Evolutionary conservation across 2,888 invertebrate genomes (phyloP), one percentile per base, ranked within the genome.

Genomic region (Amphipyra berbera): DNA sequence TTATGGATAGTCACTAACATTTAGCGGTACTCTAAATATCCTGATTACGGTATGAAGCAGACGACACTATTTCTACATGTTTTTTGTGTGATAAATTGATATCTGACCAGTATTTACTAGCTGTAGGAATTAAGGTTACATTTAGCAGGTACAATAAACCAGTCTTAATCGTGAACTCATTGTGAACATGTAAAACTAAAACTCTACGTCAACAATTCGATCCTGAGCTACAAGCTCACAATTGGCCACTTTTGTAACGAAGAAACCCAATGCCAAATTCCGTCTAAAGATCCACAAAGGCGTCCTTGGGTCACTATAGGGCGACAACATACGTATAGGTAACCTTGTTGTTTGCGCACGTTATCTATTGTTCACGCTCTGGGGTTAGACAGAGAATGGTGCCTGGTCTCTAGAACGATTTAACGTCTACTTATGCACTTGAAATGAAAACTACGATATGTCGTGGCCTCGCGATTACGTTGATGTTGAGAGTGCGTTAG

Each of bases 281-380:
- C 15, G 21, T 52, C n/a, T 30, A 8, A 27, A 52, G 15, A 13
- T 45, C 13, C 37, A 47, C 27, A 13, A 44, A 12, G 13, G 12
- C 7, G 52, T 53, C 74, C 74, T 73, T 73, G 52, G 44, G 52
- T 52, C 15, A 21, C 38, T 15, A 15, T 42, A 56, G 61, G 49
- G 38, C 40, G 41, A 37, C 54, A 45, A 21, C 44, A 38, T 10
- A 52, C 49, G 27, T 13, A 41, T 40, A n/a, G n/a, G n/a, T n/a
- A 62, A 57, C 68, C 61, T 70, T 61, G 68, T 53, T 56, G 38
- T 45, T 15, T 42, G 45, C 40, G 21, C 61, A 41, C 52, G 61
- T 61, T 70, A 61, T 56, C 55, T 48, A 48, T 68, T 61, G 61
- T 70, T 68, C 69, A 68, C 52, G 57, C 56, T 57, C 37, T 45